A percentile compares a stretch with the other conserved stretches of the same genome.
Conservation (phyloP, 2,888 invertebrate genomes). For the Oscheius myriophilus region DNA sequence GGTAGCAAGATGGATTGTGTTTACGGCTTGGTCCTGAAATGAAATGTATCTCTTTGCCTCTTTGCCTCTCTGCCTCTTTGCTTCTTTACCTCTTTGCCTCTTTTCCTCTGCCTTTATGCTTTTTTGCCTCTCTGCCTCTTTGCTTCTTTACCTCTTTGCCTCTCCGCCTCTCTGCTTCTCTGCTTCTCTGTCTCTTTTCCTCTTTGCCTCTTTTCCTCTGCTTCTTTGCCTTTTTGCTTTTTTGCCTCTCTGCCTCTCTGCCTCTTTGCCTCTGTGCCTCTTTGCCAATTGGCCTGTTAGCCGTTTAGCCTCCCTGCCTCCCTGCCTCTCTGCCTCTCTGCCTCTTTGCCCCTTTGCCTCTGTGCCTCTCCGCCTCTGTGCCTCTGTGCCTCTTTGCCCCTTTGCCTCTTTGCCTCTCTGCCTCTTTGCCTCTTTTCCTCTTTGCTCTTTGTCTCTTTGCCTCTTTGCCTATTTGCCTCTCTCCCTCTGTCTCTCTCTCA, state of each 20-base stretch:
- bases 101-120: not conserved
- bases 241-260: not conserved
- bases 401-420: no score
- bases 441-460: not conserved
- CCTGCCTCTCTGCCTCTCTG: not conserved
- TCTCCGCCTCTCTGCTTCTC: conserved; percentile 3
- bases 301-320: no score
- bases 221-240: no score
- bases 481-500: not conserved
- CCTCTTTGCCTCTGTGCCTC: not conserved
- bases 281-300: no score
- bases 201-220: not conserved
- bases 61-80: not conserved
- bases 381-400: not conserved
- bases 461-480: not conserved
- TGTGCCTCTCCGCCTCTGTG: not conserved
- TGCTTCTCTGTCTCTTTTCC: not conserved
- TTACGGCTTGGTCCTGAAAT: conserved; percentile 21
- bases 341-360: no score
- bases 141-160: not conserved
- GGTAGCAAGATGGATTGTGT: conserved; percentile 17
- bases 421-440: not conserved
- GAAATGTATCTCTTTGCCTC: not conserved
- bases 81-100: not conserved
- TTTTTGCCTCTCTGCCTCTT: not conserved